phyloP scores from a whole-genome alignment of 2,113 vertebrate species.

The Gavia stellata region DNA sequence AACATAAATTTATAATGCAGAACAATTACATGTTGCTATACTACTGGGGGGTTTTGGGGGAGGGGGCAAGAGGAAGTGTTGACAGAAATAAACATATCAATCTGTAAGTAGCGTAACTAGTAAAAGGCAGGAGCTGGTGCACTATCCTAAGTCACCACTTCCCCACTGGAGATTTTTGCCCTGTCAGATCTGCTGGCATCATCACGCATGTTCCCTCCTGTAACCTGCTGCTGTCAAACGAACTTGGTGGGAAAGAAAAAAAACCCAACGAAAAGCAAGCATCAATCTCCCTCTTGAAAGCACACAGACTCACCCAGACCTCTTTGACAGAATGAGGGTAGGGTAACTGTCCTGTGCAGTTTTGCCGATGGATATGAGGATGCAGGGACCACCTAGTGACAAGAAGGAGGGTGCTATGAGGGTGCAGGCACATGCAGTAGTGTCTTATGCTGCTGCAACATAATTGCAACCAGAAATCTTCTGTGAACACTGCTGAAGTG shows the following conservation, averaged over 20 bases:
- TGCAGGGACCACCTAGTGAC: neutral
- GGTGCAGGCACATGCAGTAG: neutral
- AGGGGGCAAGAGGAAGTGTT: rapidly evolving
- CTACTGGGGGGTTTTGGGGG: rapidly evolving
- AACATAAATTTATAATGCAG: neutral
- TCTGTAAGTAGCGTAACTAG: neutral
- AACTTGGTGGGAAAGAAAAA: neutral
- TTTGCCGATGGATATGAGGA: neutral
- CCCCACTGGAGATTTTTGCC: neutral
- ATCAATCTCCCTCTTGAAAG: neutral
- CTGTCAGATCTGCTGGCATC: neutral
- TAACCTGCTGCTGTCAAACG: neutral
- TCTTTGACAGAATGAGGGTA: neutral
- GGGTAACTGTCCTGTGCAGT: neutral
- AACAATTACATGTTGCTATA: neutral
- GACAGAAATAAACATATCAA: neutral
- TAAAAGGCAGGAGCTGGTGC: neutral
- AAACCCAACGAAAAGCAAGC: neutral
- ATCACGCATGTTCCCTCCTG: neutral
- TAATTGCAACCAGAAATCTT: neutral
- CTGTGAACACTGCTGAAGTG: neutral
- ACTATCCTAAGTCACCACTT: neutral
- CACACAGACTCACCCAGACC: neutral
- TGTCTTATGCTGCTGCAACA: rapidly evolving
- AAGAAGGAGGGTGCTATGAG: neutral